These are phyloP conservation scores for Brachyptera putata DNA, from an alignment of 2,888 invertebrate genomes.

Conservation along the genomic window DNA sequence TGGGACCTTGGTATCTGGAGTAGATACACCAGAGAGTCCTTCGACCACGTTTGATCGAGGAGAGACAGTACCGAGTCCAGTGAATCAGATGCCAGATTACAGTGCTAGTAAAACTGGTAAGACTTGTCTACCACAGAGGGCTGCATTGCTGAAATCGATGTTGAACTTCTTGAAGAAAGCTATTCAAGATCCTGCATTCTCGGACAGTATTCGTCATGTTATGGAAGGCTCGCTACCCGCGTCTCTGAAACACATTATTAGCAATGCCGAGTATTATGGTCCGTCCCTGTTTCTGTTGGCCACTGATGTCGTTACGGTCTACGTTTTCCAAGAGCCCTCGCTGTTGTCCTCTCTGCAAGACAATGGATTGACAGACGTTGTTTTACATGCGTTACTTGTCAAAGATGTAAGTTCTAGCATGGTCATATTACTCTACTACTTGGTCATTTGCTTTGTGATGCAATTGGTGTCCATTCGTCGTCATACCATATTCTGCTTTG, in stretches of 20 bases:
- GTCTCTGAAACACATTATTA: slow-evolving; percentile 76
- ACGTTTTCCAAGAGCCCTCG: slow-evolving; percentile 78
- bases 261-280: slow-evolving; percentile 86
- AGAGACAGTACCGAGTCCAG: neutral
- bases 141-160: slow-evolving; percentile 82
- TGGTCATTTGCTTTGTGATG: too few relatives aligned
- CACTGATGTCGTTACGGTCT: slow-evolving; percentile 81
- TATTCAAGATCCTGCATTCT: slow-evolving; percentile 72
- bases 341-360: slow-evolving; percentile 79
- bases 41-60: neutral
- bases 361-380: slow-evolving; percentile 79
- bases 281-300: slow-evolving; percentile 78
- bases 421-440: too few relatives aligned
- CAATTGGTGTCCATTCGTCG: too few relatives aligned
- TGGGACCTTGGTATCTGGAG: neutral
- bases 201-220: slow-evolving; percentile 75
- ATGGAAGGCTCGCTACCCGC: slow-evolving; percentile 82
- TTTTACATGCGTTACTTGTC: slow-evolving; percentile 72
- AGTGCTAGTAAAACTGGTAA: slow-evolving; percentile 42
- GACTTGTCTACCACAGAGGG: slow-evolving; percentile 73
- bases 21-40: neutral
- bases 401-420: slow-evolving; percentile 72
- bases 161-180: slow-evolving; percentile 85
- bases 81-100: neutral
- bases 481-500: too few relatives aligned